Evolutionary conservation across 2,888 invertebrate species (phyloP).

Genomic region (Helicoverpa assulta): DNA sequence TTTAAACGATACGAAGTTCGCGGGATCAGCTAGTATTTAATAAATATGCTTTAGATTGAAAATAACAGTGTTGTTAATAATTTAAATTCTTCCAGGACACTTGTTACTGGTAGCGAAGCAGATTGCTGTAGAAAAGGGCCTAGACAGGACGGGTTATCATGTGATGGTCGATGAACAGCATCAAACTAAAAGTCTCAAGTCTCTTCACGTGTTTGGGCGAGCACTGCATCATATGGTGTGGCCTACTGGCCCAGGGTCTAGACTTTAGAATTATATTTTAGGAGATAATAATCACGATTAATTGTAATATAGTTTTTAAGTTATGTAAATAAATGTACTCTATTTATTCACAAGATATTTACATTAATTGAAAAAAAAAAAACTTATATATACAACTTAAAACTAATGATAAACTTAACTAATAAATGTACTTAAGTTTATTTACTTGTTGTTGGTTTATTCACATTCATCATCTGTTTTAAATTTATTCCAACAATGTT

Average conservation of each 20-base stretch:
- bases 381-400: no score
- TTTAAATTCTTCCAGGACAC: slow-evolving; percentile 90
- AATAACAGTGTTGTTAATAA: no score
- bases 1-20: no score
- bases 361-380: no score
- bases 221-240: slow-evolving; percentile 81
- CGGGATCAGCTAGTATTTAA: no score
- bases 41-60: no score
- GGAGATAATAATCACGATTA: neutral
- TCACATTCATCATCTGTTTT: no score
- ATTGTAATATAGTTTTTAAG: neutral
- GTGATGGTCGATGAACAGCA: slow-evolving; percentile 78
- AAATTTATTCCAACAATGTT: no score
- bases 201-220: slow-evolving; percentile 78
- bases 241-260: slow-evolving; percentile 75
- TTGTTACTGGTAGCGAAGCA: slow-evolving; percentile 94
- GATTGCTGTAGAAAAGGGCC: slow-evolving; percentile 93
- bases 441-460: neutral
- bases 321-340: neutral
- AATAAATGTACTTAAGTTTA: neutral
- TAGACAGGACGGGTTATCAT: slow-evolving; percentile 81
- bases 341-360: no score
- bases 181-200: slow-evolving; percentile 64
- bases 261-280: slow-evolving; percentile 58
- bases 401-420: no score